These are phyloP conservation scores for Hippoglossus stenolepis DNA, from an alignment of 2,113 vertebrate species.

Conservation along the genomic window DNA sequence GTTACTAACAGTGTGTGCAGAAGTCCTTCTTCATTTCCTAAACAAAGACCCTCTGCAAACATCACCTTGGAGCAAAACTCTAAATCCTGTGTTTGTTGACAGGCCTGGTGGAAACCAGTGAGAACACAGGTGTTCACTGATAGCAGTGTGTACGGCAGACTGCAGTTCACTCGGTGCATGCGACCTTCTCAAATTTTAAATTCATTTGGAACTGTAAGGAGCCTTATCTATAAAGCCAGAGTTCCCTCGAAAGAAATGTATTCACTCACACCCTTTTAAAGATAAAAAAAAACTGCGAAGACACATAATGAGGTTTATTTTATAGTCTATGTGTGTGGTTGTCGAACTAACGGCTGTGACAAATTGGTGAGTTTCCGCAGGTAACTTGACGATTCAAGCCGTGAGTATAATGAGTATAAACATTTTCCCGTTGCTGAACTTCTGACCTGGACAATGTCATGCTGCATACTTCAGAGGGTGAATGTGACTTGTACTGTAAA, in stretches of 20 bases:
- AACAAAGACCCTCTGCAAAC: slow-evolving; percentile 18
- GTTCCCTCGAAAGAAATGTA: slow-evolving; percentile 36
- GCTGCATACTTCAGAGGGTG: no score
- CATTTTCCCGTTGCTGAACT: no score
- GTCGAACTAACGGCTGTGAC: slow-evolving; percentile 44
- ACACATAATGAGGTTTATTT: slow-evolving; percentile 37
- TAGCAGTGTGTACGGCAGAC: slow-evolving; percentile 1
- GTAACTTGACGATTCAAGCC: not conserved
- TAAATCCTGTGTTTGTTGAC: slow-evolving; percentile 38
- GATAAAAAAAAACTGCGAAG: slow-evolving; percentile 39
- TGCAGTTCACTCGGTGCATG: not conserved
- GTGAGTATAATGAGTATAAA: not conserved
- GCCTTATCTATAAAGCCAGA: slow-evolving; percentile 39
- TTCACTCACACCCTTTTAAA: slow-evolving; percentile 47
- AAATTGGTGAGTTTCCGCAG: slow-evolving; percentile 36
- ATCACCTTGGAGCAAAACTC: slow-evolving; percentile 26
- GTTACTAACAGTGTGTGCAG: not conserved
- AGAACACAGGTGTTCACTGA: slow-evolving; percentile 50
- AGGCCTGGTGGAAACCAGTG: slow-evolving; percentile 12
- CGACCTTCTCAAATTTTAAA: slow-evolving; percentile 30
- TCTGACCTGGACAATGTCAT: no score
- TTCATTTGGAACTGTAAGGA: slow-evolving; percentile 28
- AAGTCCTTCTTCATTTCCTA: not conserved
- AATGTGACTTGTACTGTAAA: no score
- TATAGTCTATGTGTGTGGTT: slow-evolving; percentile 29